Evolutionary conservation across 2,797 vertebrate genomes (phyloP).

Genomic region (Coccyzus lansbergi): DNA sequence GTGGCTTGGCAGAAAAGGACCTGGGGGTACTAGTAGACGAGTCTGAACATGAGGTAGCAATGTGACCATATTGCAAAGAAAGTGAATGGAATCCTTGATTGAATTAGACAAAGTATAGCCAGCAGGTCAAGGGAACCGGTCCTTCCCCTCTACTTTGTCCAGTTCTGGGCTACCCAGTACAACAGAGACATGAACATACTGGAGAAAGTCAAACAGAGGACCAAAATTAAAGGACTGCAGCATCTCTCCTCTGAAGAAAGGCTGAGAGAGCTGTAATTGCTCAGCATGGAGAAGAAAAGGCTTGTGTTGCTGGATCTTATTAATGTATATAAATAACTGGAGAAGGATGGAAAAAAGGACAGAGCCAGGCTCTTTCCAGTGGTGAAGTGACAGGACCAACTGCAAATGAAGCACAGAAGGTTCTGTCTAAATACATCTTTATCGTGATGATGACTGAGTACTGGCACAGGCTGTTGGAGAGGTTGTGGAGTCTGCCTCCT

Average conservation of each 20-base stretch:
- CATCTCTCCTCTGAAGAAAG: too few relatives aligned
- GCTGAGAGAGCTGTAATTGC: too few relatives aligned
- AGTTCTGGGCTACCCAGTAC: not conserved
- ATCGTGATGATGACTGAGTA: not conserved
- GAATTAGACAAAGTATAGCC: not conserved
- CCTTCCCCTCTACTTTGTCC: not conserved
- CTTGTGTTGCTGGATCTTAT: not conserved
- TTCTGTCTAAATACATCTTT: not conserved
- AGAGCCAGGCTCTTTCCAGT: not conserved
- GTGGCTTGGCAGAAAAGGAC: not conserved
- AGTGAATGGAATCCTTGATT: not conserved
- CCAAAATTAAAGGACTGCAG: not conserved
- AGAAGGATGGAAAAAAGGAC: not conserved
- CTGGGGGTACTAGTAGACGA: not conserved
- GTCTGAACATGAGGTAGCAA: rapidly evolving
- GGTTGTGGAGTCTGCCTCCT: not conserved
- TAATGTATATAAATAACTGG: not conserved
- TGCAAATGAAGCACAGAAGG: not conserved
- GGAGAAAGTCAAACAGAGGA: not conserved
- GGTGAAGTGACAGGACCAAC: not conserved
- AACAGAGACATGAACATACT: not conserved
- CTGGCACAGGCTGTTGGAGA: too few relatives aligned
- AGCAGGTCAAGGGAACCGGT: not conserved
- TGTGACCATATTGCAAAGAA: rapidly evolving
- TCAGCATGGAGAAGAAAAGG: not conserved